Evolutionary conservation across 2,797 vertebrate species (phyloP), one percentile per base, ranked within the genome.

Genomic region (Chaetodon trifasciatus): DNA sequence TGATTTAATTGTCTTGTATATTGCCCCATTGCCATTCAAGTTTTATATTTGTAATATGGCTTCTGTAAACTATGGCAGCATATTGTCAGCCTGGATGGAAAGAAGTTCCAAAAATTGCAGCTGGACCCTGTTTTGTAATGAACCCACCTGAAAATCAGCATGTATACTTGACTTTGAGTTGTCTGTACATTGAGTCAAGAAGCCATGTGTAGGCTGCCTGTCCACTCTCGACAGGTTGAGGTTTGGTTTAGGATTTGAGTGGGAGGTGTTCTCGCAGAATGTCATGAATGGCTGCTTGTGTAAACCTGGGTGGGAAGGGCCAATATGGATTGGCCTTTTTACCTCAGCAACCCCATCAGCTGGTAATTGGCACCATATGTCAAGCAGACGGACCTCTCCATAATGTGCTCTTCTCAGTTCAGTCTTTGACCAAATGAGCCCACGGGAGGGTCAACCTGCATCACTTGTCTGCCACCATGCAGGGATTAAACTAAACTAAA

Each of bases 351-450:
- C 88, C 90, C 86, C 86, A 87, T 90, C 87, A 87, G 81, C 78
- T 90, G 86, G 81, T 94, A 95, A 95, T 94, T 94, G 92, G 89
- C 93, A 90, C 92, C 94, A 95, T 93, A 93, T 95, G 94, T 94
- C 92, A 90, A 71, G 85, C 82, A 86, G 78, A 89, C 80, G 62
- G 85, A 83, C 78, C 75, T 53, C 85, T 88, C 76, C 74, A 74
- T 81, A 86, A 83, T 76, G 74, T 78, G 63, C 78, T 82, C 79
- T 46, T 89, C 83, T 88, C 77, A 70, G 72, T 83, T 82, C 50
- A 72, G 80, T 50, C 58, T 56, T 82, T 67, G 9, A 23, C 68
- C 66, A 15, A 58, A 53, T 15, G 57, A 74, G 60, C 47, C 60
- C 19, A 21, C 58, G 6, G 75, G 76, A 71, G 66, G 63, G 62